Evolutionary conservation across 2,797 vertebrate species (phyloP).

Genomic region (Chaetophractus vellerosus): DNA sequence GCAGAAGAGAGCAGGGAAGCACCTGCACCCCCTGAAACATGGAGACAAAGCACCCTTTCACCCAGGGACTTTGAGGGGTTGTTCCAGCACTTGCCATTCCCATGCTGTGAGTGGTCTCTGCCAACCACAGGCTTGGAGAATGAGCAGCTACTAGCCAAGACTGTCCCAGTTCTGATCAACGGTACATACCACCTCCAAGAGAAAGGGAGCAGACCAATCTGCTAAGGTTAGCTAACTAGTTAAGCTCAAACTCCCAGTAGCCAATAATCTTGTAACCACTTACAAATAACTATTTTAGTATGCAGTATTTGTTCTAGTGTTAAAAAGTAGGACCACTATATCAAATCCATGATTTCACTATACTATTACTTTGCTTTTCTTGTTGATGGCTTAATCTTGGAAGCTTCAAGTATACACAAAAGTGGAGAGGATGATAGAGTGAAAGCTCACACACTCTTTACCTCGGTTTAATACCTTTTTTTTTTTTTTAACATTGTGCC

Average conservation of each 20-base stretch:
- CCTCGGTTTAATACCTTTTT: neutral
- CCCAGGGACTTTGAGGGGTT: neutral
- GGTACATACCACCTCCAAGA: neutral
- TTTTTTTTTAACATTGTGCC: neutral
- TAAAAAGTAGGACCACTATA: neutral
- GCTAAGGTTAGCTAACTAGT: neutral
- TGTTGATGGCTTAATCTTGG: neutral
- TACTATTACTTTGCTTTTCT: neutral
- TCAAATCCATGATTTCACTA: neutral
- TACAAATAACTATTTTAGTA: neutral
- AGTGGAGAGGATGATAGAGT: neutral
- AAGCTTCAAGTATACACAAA: slow-evolving; percentile 25
- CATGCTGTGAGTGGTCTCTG: neutral
- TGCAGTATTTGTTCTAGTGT: slow-evolving; percentile 11
- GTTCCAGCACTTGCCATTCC: neutral
- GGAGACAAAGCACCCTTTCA: neutral
- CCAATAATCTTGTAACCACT: neutral
- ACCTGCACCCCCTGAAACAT: fast-evolving
- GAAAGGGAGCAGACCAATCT: neutral
- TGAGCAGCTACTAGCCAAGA: neutral
- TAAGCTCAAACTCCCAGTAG: slow-evolving; percentile 3
- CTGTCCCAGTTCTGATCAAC: neutral
- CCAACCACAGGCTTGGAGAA: neutral
- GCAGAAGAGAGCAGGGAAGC: neutral
- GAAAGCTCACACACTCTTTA: neutral